Base-by-base conservation (phyloP, 2,888 invertebrate genomes). In the Sinelater perroti region DNA sequence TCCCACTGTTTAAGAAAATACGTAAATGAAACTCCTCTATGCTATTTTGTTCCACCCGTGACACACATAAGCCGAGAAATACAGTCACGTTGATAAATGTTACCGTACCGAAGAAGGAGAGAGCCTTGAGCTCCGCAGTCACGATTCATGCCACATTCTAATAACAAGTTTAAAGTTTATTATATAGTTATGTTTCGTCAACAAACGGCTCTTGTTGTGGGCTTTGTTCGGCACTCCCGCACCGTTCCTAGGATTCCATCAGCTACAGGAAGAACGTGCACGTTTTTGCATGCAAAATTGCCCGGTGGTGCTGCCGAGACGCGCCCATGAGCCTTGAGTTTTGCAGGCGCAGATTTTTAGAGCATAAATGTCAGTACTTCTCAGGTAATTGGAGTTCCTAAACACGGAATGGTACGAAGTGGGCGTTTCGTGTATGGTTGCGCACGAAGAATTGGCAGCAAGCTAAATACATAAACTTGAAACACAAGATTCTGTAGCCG, bases 101-200 rank as follows among this genome's bases (percentile, higher is more conserved):
- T 46, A 46, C 21, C 28, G 13, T 45, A 16, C 36, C 24, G 10
- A 38, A 24, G 42, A 51, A 49, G 55, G 47, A 40, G 28, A 33
- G 20, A 52, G 47, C 52, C 57, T 57, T 57, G 47, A 40, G 20
- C 14, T 10, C 2, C 30, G 10, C n/a, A 47, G 52, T 52, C 57
- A 57, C 57, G 57, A 52, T 57, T 51, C 51, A 30, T 31, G 40
- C 45, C 38, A 51, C 56, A 56, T 50, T 56, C 30, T 35, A 56
- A 56, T 49, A 46, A 42, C 20, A 30, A 47, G 40, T 55, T 51
- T 38, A 57, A 40, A 52, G 24, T 52, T 52, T 52, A 45, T 46
- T 57, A 31, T 36, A 35, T 38, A 50, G 26, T 38, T 38, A 44
- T 30, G 21, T 5, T 30, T 45, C 24, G 40, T 51, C 42, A 51